These are phyloP conservation scores for Helicolenus hilgendorfi DNA, from an alignment of 2,797 vertebrate species.

Conservation along the genomic window DNA sequence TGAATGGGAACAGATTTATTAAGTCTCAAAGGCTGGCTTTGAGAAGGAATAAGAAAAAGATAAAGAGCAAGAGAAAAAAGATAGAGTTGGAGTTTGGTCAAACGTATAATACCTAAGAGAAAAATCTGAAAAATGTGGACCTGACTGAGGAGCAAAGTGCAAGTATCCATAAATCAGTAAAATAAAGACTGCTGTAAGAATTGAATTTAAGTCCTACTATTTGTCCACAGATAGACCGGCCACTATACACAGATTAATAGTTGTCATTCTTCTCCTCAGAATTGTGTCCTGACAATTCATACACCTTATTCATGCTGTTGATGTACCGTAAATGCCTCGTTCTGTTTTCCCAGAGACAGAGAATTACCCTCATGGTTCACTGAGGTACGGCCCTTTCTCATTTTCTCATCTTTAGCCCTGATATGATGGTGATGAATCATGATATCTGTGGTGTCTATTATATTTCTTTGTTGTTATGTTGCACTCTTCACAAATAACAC, in stretches of 20 bases:
- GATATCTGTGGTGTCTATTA: background rate
- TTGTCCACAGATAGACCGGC: background rate
- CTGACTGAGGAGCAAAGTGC: background rate
- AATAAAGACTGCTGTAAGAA: background rate
- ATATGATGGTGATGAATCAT: background rate
- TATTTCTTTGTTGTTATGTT: background rate
- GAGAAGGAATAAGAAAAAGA: conserved; percentile 24
- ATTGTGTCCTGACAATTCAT: conserved; percentile 7
- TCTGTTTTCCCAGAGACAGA: background rate
- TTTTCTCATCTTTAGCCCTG: background rate
- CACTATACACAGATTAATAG: background rate
- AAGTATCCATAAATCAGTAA: conserved; percentile 28
- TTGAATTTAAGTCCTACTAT: background rate
- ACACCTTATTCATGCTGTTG: background rate
- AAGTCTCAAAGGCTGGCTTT: conserved; percentile 8
- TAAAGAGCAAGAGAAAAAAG: background rate
- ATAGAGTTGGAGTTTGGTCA: conserved; percentile 18
- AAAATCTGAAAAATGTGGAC: background rate
- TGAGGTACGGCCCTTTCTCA: background rate
- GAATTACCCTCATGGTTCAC: background rate
- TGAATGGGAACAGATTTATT: conserved; percentile 29
- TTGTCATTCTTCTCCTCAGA: conserved; percentile 9
- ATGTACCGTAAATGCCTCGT: background rate
- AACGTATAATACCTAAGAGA: background rate
- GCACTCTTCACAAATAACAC: too few species aligned